Conservation (phyloP, 1,140 invertebrate genomes). For the Anastrepha obliqua region DNA sequence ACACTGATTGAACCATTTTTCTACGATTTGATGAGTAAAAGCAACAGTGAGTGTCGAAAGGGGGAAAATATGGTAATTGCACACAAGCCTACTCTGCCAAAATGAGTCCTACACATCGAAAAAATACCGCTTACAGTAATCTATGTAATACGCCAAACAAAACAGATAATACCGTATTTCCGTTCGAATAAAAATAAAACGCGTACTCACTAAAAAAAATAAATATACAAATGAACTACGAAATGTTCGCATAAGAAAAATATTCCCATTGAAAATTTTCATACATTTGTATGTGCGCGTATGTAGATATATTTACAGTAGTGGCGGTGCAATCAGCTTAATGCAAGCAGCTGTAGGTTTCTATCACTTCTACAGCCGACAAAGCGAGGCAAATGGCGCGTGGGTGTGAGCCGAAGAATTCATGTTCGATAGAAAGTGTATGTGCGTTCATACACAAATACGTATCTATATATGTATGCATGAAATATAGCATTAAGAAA, state of each 20-base stretch:
- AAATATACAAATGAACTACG: not conserved
- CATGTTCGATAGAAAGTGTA: not conserved
- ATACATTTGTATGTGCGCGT: not conserved
- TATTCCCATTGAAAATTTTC: not conserved
- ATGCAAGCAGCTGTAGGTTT: conserved; percentile 38
- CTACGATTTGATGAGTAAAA: too few species aligned
- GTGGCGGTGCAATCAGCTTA: conserved; percentile 3
- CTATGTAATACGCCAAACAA: too few species aligned
- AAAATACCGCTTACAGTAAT: too few species aligned
- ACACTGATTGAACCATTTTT: too few species aligned
- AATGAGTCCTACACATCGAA: too few species aligned
- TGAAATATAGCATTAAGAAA: not conserved
- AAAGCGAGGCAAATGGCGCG: not conserved
- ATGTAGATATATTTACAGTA: not conserved
- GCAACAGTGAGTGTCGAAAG: too few species aligned
- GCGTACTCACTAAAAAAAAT: not conserved
- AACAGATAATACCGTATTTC: too few species aligned
- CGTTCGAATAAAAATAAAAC: too few species aligned
- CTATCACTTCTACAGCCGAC: not conserved
- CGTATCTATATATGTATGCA: not conserved
- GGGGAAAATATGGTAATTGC: too few species aligned
- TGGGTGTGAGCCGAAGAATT: not conserved
- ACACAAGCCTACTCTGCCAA: too few species aligned
- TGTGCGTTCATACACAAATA: not conserved
- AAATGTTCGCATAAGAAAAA: not conserved